These are phyloP conservation scores for Anthoscopus minutus DNA, from an alignment of 2,113 vertebrate species.

Conservation along the genomic window DNA sequence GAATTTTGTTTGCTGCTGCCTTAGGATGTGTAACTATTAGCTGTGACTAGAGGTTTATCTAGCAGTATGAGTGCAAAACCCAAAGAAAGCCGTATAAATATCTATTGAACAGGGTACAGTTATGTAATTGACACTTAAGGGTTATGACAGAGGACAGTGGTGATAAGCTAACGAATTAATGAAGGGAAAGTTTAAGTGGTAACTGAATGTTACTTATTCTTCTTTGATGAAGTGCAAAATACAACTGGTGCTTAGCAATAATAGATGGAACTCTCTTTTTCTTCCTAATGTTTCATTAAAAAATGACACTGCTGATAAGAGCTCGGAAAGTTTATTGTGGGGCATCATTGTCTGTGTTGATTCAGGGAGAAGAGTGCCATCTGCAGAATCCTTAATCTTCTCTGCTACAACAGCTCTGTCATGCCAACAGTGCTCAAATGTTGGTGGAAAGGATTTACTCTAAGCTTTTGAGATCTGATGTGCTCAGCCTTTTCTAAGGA, in stretches of 20 bases:
- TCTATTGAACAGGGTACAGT: neutral
- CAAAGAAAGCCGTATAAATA: neutral
- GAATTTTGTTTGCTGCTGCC: neutral
- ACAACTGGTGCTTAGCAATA: neutral
- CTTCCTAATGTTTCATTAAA: neutral
- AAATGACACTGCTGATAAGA: neutral
- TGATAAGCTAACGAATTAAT: neutral
- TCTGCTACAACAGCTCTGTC: neutral
- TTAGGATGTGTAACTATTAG: neutral
- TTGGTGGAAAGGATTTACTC: neutral
- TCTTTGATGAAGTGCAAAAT: neutral
- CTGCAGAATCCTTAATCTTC: neutral
- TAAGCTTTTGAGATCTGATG: neutral
- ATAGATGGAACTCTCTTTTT: neutral
- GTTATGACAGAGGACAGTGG: neutral
- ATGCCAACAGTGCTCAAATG: neutral
- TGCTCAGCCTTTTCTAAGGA: neutral
- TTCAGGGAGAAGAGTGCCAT: neutral
- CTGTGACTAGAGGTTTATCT: neutral
- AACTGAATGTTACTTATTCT: neutral
- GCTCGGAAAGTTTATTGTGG: neutral
- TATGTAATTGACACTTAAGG: neutral
- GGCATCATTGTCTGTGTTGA: neutral
- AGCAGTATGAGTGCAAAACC: neutral
- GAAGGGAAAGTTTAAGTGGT: neutral